Evolutionary conservation across 2,888 invertebrate genomes (phyloP), one percentile per base, ranked within the genome.

Genomic region (Tanypteryx hageni): DNA sequence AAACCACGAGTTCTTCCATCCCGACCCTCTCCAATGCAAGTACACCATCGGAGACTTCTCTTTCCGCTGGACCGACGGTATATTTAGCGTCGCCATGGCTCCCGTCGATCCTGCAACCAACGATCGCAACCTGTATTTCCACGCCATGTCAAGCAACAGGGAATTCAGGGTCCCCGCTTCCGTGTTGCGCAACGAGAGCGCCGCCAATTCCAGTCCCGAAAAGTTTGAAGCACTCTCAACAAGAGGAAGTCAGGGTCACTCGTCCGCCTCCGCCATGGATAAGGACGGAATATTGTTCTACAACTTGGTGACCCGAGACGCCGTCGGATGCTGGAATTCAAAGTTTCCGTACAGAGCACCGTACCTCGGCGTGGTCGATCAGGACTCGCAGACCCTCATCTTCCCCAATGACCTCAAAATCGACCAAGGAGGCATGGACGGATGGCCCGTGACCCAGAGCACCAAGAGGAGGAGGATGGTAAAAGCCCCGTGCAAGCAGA

Each of bases 401-500:
- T 98, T 98, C 94, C 98, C 98, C 0, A 98, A 98, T 94, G 98
- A 98, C 94, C 95, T 98, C 83, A 97, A 97, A 95, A 95, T 98
- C 14, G 98, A 98, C 94, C 96, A 97, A 93, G 97, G 97, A 76
- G 94, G 95, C 14, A 31, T 89, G 44, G 89, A 89, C 31, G 89
- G 89, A 8, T 89, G 61, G n/a, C 22, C 61, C 0, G 14, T 27
- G 18, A 18, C 18, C 68, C 83, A 83, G 56, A 83, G n/a, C 2
- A 16, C 11, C 2, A 44, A 27, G 9, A 83, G 83, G 57, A 89
- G 89, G 44, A 89, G 64, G 61, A 61, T 44, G n/a, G 22, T 64
- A 0, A 64, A n/a, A 64, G 44, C 89, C 27, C 89, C 61, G 44
- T 61, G 68, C 10, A 95, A 96, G 81, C 97, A 98, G 94, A 97